phyloP scores from a whole-genome alignment of 2,888 invertebrate species.

The Drepanosiphum platanoidis region DNA sequence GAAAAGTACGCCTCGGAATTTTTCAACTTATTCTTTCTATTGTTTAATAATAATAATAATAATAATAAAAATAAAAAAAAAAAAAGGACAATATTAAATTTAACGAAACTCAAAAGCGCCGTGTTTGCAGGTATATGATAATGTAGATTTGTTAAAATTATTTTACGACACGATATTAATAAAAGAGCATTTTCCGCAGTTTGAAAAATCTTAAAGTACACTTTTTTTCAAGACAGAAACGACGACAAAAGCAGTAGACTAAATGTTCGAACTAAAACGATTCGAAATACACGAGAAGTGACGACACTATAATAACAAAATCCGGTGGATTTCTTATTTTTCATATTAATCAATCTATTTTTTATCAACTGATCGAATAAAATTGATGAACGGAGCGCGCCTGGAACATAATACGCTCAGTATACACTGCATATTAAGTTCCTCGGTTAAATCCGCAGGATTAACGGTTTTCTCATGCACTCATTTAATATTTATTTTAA shows the following conservation, averaged over 20 bases:
- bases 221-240: neutral
- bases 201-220: neutral
- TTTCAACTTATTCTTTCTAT: constrained; percentile 6
- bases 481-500: constrained; percentile 42
- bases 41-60: too few species aligned
- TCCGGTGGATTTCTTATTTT: constrained; percentile 23
- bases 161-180: constrained; percentile 23
- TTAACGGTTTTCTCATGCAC: constrained; percentile 19
- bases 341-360: too few species aligned
- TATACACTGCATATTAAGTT: neutral
- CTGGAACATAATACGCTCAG: neutral
- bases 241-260: constrained; percentile 18
- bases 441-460: neutral
- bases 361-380: neutral
- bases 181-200: neutral
- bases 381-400: neutral
- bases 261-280: constrained; percentile 8
- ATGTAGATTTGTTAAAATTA: constrained; percentile 5
- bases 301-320: neutral
- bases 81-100: constrained; percentile 30
- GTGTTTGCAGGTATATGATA: neutral
- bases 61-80: too few species aligned
- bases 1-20: neutral
- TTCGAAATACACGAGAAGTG: neutral
- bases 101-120: constrained; percentile 14